phyloP scores from a whole-genome alignment of 2,113 vertebrate species.

The Barbus barbus region DNA sequence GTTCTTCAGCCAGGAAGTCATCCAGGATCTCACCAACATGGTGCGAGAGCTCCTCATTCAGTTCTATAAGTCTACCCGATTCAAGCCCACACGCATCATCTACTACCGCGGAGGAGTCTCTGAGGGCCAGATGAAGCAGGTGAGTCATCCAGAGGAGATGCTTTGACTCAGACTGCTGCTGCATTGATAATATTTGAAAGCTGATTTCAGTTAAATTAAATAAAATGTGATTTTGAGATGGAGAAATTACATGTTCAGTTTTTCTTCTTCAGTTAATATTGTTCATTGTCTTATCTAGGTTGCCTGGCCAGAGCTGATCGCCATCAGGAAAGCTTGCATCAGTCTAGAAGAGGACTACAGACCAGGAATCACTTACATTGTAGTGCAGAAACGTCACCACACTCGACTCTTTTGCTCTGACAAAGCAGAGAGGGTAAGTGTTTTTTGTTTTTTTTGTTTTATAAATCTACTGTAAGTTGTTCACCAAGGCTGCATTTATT shows the following conservation, averaged over 20 bases:
- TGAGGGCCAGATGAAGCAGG: conserved; percentile 99
- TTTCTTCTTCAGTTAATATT: background rate
- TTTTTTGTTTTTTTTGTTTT: background rate
- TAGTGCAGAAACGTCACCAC: conserved; percentile 98
- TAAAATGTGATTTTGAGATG: background rate
- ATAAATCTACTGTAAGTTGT: too few relatives aligned
- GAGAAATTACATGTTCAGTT: background rate
- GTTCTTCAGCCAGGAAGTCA: conserved; percentile 96
- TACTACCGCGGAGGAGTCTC: conserved; percentile 98
- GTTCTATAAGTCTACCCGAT: conserved; percentile 98
- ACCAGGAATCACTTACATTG: conserved; percentile 97
- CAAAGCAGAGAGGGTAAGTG: conserved; percentile 93
- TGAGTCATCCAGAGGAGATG: conserved; percentile 53
- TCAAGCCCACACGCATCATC: conserved; percentile 98
- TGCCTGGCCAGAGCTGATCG: conserved; percentile 97
- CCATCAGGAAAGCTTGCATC: conserved; percentile 98
- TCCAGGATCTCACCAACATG: conserved; percentile 98
- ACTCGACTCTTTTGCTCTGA: conserved; percentile 97
- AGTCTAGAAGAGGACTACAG: conserved; percentile 98
- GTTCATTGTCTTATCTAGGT: conserved; percentile 74
- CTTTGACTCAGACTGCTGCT: background rate
- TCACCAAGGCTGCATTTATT: too few relatives aligned
- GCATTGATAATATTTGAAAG: background rate
- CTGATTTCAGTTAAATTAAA: background rate
- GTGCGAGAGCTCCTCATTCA: conserved; percentile 95